Evolutionary conservation across 2,797 vertebrate genomes (phyloP).

Genomic region (Mallotus villosus): DNA sequence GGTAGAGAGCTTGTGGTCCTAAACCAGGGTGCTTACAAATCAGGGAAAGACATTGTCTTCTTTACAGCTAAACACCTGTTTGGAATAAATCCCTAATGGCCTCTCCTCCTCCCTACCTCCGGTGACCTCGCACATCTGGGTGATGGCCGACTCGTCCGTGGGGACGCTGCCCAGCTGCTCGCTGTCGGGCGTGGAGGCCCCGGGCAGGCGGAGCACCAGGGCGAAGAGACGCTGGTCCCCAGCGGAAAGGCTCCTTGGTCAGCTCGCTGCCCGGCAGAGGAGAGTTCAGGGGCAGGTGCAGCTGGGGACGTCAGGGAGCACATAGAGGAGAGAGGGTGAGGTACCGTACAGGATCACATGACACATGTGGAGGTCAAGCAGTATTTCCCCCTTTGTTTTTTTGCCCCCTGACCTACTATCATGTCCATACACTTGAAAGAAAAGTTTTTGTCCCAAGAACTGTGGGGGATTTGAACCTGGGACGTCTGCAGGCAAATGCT

Average conservation of each 20-base stretch:
- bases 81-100: too few relatives aligned
- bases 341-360: background rate
- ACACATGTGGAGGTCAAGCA: background rate
- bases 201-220: slow-evolving; percentile 91
- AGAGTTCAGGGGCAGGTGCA: slow-evolving; percentile 96
- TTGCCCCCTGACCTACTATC: too few relatives aligned
- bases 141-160: slow-evolving; percentile 94
- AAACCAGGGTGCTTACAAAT: too few relatives aligned
- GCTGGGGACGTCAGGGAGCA: slow-evolving; percentile 65
- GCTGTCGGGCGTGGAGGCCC: slow-evolving; percentile 84
- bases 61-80: too few relatives aligned
- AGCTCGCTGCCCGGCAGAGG: slow-evolving; percentile 96
- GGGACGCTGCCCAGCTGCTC: slow-evolving; percentile 98
- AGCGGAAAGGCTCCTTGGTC: slow-evolving; percentile 98
- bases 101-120: slow-evolving; percentile 80
- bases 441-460: too few relatives aligned
- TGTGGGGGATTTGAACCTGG: too few relatives aligned
- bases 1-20: background rate
- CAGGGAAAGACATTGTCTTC: too few relatives aligned
- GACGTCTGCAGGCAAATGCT: too few relatives aligned
- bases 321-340: background rate
- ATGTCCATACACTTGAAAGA: too few relatives aligned
- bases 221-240: slow-evolving; percentile 99
- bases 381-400: too few relatives aligned
- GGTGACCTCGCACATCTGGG: slow-evolving; percentile 99